phyloP scores from a whole-genome alignment of 2,113 vertebrate species.

The Xyrauchen texanus region DNA sequence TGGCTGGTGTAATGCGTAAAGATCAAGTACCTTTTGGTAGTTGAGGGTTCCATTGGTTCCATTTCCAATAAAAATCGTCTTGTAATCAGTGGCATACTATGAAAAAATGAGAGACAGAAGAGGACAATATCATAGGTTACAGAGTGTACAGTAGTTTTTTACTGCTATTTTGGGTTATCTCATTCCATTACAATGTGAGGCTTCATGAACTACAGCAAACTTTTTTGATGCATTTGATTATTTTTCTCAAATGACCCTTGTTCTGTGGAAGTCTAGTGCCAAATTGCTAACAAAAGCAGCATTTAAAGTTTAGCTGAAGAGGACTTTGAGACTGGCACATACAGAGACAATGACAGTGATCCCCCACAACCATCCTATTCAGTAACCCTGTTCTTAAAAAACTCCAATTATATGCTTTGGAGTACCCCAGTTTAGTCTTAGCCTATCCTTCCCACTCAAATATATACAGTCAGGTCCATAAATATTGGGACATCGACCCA shows the following conservation, averaged over 20 bases:
- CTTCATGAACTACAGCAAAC: constrained; percentile 13
- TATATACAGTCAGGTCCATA: no score
- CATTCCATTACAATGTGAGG: background rate
- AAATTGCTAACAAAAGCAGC: constrained; percentile 43
- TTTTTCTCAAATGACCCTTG: constrained; percentile 11
- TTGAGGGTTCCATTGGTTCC: constrained; percentile 79
- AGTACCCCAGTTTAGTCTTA: background rate
- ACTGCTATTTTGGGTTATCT: constrained; percentile 1
- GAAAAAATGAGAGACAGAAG: constrained; percentile 50
- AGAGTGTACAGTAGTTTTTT: background rate
- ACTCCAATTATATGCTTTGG: constrained; percentile 26
- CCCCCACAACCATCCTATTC: constrained; percentile 30
- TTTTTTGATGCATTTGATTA: constrained; percentile 16
- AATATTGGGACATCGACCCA: no score
- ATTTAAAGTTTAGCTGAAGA: constrained; percentile 44
- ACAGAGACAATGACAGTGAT: constrained; percentile 37
- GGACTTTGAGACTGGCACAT: constrained; percentile 41
- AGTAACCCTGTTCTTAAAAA: constrained; percentile 34
- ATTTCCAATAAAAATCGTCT: constrained; percentile 72
- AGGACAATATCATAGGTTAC: background rate
- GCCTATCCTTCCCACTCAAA: no score
- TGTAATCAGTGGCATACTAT: constrained; percentile 90
- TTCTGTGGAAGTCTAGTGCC: constrained; percentile 23
- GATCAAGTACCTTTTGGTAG: constrained; percentile 82
- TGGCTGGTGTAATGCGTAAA: background rate